phyloP scores from a whole-genome alignment of 2,797 vertebrate species.

The Sebastes baramenuke region DNA sequence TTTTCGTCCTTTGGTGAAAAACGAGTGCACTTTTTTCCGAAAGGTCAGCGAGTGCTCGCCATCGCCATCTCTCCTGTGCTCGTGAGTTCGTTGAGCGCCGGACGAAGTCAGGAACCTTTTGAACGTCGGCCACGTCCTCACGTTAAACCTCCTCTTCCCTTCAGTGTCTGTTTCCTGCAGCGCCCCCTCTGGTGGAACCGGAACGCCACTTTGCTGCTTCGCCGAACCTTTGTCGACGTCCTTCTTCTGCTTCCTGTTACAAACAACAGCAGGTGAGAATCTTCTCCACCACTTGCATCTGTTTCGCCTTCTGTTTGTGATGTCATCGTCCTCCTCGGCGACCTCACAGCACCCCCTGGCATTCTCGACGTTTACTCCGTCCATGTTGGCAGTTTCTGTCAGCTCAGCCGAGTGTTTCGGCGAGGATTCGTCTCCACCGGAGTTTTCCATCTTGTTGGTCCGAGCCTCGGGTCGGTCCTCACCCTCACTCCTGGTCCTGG shows the following conservation, averaged over 20 bases:
- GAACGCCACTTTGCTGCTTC: too few species aligned
- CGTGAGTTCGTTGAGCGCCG: accelerated
- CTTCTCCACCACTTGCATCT: constrained; percentile 60
- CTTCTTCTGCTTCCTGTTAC: constrained; percentile 77
- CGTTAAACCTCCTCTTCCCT: neutral
- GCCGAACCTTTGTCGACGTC: neutral
- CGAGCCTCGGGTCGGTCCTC: constrained; percentile 10
- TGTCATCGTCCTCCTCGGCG: neutral
- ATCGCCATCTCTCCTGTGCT: too few species aligned
- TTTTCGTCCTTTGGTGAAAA: too few species aligned
- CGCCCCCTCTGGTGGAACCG: neutral
- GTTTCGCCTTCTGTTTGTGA: neutral
- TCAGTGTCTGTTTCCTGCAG: neutral
- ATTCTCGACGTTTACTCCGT: neutral
- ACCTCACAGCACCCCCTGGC: neutral
- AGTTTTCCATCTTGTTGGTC: neutral
- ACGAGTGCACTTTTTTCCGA: too few species aligned
- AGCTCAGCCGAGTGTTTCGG: neutral
- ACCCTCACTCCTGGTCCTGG: constrained; percentile 1
- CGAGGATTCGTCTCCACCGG: neutral
- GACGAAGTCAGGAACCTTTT: neutral
- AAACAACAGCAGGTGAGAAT: constrained; percentile 70
- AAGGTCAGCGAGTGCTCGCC: accelerated
- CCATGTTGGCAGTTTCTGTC: too few species aligned
- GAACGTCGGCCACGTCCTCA: neutral